phyloP scores from a whole-genome alignment of 2,113 vertebrate species.

The Odontesthes bonariensis region DNA sequence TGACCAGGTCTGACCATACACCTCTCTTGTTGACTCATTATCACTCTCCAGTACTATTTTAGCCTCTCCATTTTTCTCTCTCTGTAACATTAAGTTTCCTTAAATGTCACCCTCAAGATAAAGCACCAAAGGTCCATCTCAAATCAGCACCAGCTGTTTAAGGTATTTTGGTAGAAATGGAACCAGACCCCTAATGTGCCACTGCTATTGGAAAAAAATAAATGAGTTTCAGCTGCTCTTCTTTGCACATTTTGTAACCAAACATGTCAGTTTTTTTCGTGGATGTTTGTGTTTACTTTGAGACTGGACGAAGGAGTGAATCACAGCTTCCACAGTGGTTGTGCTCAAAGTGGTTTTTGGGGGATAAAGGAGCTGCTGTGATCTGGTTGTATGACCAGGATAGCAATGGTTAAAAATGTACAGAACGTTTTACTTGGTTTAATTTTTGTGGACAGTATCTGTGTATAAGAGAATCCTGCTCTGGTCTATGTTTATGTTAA shows the following conservation, averaged over 20 bases:
- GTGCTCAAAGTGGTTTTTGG: slow-evolving; percentile 63
- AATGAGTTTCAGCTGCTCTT: slow-evolving; percentile 44
- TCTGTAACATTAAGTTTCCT: slow-evolving; percentile 6
- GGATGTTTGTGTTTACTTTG: slow-evolving; percentile 55
- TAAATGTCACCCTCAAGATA: slow-evolving; percentile 40
- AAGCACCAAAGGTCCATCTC: slow-evolving; percentile 29
- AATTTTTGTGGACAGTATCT: too few species aligned
- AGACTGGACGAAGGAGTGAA: slow-evolving; percentile 72
- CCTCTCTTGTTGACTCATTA: slow-evolving; percentile 25
- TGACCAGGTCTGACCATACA: slow-evolving; percentile 53
- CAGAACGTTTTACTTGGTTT: too few species aligned
- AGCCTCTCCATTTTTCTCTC: slow-evolving; percentile 3
- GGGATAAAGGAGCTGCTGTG: slow-evolving; percentile 47
- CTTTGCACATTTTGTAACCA: slow-evolving; percentile 52
- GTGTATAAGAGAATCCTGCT: too few species aligned
- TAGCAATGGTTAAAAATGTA: too few species aligned
- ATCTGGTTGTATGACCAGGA: not conserved
- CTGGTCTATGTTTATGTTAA: too few species aligned
- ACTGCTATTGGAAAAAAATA: slow-evolving; percentile 60
- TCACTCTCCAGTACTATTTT: slow-evolving; percentile 14
- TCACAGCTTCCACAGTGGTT: slow-evolving; percentile 62
- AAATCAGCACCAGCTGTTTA: slow-evolving; percentile 59
- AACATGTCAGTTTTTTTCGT: slow-evolving; percentile 44
- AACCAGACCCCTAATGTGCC: slow-evolving; percentile 51
- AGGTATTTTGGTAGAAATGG: slow-evolving; percentile 39